Base-by-base conservation (phyloP, 2,113 vertebrate species). In the Callipepla californica region DNA sequence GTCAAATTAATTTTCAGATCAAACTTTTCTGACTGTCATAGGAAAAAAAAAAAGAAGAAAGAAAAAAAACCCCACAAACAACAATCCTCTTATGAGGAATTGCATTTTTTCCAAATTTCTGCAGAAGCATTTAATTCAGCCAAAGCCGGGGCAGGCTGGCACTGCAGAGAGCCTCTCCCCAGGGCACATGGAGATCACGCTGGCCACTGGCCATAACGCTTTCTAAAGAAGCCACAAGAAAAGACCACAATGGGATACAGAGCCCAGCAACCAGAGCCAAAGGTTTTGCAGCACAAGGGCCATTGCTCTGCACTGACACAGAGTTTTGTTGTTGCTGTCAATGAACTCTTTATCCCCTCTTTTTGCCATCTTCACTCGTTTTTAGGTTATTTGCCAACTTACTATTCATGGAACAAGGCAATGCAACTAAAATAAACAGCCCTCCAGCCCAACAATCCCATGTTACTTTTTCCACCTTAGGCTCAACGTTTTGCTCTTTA, bases 291-390 rank as follows among this genome's bases (percentile, higher is more conserved):
- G 92, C 51, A 95, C 87, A 95, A 93, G 93, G 93, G 65, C 87
- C 74, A 68, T 62, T 92, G 75, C 85, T 90, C 80, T 90, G 80
- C 55, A 89, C 34, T 77, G 78, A 93, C 91, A 94, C 25, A 87
- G 85, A 50, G 80, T 83, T 57, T 94, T 74, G 75, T 63, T 96
- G 85, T 95, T 83, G 22, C 70, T 94, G 79, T 97, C 96, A 97
- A 95, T 92, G 79, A 95, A 96, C 80, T 92, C 92, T 85, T 94
- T 96, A 90, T 96, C 34, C 77, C 25, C 51, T 81, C 78, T 89
- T 82, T 75, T 94, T 91, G 76, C 69, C 55, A 88, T 86, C 78
- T 94, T 86, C 84, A 73, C 34, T 88, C 76, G 72, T 51, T 67
- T 81, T 67, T 80, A 70, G 85, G 26, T 50, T 93, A 77, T 85